Percentiles rank a stretch among this genome's conserved stretches.
These are phyloP conservation scores for Rhinella marina DNA, from an alignment of 2,797 vertebrate genomes.

Conservation along the genomic window DNA sequence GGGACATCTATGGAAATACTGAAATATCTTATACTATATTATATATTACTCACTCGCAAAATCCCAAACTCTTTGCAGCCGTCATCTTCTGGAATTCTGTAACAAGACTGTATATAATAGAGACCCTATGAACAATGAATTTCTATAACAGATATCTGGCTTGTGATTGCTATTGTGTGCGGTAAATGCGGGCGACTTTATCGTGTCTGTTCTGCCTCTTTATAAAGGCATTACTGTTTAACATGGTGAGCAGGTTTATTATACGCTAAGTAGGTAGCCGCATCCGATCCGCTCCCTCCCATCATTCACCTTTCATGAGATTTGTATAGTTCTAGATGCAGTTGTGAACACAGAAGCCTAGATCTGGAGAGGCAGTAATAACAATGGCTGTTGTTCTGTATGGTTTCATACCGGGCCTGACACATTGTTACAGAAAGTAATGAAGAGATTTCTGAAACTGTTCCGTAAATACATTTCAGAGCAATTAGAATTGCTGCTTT, in stretches of 20 bases:
- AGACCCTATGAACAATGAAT: too few relatives aligned
- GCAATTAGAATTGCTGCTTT: not conserved
- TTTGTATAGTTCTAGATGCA: not conserved
- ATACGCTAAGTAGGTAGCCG: not conserved
- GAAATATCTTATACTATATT: too few relatives aligned
- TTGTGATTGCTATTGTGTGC: not conserved
- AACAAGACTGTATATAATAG: too few relatives aligned
- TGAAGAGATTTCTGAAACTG: not conserved
- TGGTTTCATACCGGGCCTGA: not conserved
- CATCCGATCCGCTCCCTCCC: not conserved
- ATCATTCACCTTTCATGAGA: slow-evolving; percentile 7
- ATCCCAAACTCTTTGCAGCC: too few relatives aligned
- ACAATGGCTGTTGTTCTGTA: slow-evolving; percentile 3
- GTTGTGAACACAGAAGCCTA: not conserved
- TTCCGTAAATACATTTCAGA: not conserved
- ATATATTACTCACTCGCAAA: not conserved
- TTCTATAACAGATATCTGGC: not conserved
- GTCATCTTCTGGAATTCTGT: not conserved
- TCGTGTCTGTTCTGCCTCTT: not conserved
- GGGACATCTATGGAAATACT: not conserved
- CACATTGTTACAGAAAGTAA: slow-evolving; percentile 3
- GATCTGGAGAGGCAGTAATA: not conserved
- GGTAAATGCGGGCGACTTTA: not conserved
- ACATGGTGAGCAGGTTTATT: not conserved
- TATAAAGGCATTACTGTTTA: not conserved